A percentile compares a stretch with the other conserved stretches of the same genome.
Evolutionary conservation across 1,140 invertebrate genomes (phyloP).

Genomic region (Ganaspis sp.): DNA sequence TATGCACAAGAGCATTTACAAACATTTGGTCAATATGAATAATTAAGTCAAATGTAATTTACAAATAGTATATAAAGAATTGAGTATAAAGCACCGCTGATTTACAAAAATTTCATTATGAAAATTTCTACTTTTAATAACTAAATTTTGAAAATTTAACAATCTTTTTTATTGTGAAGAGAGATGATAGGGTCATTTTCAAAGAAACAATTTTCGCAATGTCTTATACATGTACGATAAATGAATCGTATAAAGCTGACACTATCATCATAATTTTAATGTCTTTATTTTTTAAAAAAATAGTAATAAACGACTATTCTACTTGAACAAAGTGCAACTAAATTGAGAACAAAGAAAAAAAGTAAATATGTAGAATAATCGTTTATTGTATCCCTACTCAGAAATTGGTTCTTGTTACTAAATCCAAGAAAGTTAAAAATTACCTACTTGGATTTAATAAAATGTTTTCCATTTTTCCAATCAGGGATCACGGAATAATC

Average conservation of each 20-base stretch:
- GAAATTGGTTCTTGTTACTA: not conserved
- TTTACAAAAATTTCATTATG: not conserved
- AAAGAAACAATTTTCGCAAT: slow-evolving; percentile 42
- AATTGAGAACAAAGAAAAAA: too few relatives aligned
- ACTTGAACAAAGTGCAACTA: too few relatives aligned
- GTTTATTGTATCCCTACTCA: not conserved
- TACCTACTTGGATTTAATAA: not conserved
- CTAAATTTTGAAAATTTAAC: not conserved
- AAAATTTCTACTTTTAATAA: too few relatives aligned
- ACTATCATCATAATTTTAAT: not conserved
- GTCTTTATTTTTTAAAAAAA: not conserved
- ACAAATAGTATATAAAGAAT: not conserved
- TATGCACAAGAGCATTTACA: slow-evolving; percentile 25
- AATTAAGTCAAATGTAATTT: not conserved
- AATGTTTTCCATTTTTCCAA: not conserved
- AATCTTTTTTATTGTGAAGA: not conserved
- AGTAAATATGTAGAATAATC: not conserved
- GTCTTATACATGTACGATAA: slow-evolving; percentile 51
- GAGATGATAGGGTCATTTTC: not conserved
- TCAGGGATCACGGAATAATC: slow-evolving; percentile 44
- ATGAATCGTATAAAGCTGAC: slow-evolving; percentile 10
- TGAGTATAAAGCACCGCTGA: not conserved
- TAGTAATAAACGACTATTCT: not conserved
- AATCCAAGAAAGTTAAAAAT: not conserved
- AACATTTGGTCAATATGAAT: slow-evolving; percentile 5